Conservation (phyloP, 2,888 invertebrate species). For the Fragum sueziense region DNA sequence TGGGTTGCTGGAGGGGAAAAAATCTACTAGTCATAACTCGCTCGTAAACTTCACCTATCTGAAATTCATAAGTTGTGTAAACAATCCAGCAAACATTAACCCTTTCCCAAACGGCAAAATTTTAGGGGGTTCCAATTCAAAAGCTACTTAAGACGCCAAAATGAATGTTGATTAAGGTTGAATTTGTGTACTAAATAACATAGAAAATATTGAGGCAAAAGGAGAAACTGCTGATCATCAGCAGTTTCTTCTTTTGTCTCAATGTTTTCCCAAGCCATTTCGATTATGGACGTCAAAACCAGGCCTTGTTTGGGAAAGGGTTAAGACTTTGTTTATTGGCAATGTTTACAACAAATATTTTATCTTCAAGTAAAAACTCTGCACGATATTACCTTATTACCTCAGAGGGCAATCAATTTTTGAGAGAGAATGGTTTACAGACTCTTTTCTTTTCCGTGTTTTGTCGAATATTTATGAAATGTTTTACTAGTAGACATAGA, state of each 20-base stretch:
- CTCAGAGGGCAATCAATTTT: conserved; percentile 3
- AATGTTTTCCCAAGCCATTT: too few relatives aligned
- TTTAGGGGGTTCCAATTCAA: too few relatives aligned
- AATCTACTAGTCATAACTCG: conserved; percentile 20
- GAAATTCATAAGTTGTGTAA: conserved; percentile 63
- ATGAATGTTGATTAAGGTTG: too few relatives aligned
- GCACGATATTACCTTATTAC: neutral
- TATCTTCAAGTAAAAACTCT: conserved; percentile 43
- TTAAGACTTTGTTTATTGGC: conserved; percentile 59
- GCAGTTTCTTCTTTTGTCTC: too few relatives aligned
- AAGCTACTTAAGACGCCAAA: too few relatives aligned
- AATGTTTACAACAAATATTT: conserved; percentile 62
- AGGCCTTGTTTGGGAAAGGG: too few relatives aligned
- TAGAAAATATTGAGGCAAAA: too few relatives aligned
- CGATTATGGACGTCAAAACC: too few relatives aligned
- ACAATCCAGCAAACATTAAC: conserved; percentile 48
- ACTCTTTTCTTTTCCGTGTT: neutral
- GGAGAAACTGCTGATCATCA: too few relatives aligned
- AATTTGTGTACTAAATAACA: too few relatives aligned
- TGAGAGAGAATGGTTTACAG: neutral
- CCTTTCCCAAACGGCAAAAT: conserved; percentile 57
- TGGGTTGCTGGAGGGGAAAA: conserved; percentile 20
- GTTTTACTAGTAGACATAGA: too few relatives aligned
- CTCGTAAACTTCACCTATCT: conserved; percentile 27
- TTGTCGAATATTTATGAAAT: too few relatives aligned